Evolutionary conservation across 2,888 invertebrate species (phyloP), one percentile per base, ranked within the genome.

Genomic region (Polydrusus tereticollis): DNA sequence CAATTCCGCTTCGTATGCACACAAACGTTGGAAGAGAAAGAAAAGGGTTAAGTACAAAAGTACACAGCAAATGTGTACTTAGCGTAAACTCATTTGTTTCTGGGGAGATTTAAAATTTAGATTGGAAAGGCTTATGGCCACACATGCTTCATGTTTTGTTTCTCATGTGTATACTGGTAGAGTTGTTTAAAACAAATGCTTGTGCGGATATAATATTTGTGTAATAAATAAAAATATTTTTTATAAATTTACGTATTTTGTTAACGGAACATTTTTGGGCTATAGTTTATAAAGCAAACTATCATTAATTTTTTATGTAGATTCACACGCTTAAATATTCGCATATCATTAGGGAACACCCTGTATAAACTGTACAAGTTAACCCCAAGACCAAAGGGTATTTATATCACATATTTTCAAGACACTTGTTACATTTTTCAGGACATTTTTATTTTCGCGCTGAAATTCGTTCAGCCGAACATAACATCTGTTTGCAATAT

Each of bases 1-100:
- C 58, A 58, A 58, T 38, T 38, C n/a, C 20, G 36, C n/a, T n/a
- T n/a, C n/a, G 58, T 36, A 12, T 38, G 58, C 6, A 20, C 58
- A 36, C 36, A 58, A 16, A 58, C 36, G 38, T 58, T 36, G 21
- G 20, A 20, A 58, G 36, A n/a, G 33, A 58, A 58, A 58, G 38
- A 36, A 36, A 57, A 58, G 58, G 58, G 58, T 58, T 36, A 58
- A 58, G 58, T 58, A 58, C 21, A 21, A 58, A 58, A 58, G 58
- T 58, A 58, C 18, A 58, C 58, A 36, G 10, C 36, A 38, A 58
- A 36, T 38, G 58, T 58, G 36, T 58, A 58, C 58, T 58, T 36
- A 58, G 58, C 58, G 58, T 58, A 58, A 38, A 58, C 58, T 38
- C 36, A 58, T 29, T 58, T 58, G 21, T 36, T 58, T 29, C 36